Evolutionary conservation across 2,888 invertebrate genomes (phyloP).

Genomic region (Lydus trimaculatus): DNA sequence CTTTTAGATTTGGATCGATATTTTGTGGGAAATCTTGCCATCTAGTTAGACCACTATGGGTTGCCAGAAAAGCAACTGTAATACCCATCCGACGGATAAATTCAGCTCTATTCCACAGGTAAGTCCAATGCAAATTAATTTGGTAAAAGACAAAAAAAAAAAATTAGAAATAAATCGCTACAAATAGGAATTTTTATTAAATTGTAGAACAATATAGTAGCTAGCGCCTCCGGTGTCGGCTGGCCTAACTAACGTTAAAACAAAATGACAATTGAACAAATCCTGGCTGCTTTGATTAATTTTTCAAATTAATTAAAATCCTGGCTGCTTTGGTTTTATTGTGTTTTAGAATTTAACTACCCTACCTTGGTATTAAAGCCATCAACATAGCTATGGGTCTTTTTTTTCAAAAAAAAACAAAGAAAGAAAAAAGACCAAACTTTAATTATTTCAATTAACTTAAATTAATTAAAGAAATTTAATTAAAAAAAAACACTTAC

Average conservation of each 20-base stretch:
- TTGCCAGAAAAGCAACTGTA: conserved; percentile 86
- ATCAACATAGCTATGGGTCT: conserved; percentile 93
- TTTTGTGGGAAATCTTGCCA: conserved; percentile 81
- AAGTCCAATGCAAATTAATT: not conserved
- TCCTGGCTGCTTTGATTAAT: conserved; percentile 12
- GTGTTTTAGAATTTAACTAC: conserved; percentile 53
- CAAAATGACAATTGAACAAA: not conserved
- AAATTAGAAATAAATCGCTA: not conserved
- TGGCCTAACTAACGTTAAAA: not conserved
- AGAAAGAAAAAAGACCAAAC: conserved; percentile 29
- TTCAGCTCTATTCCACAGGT: conserved; percentile 16
- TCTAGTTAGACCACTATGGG: conserved; percentile 87
- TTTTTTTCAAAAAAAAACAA: conserved; percentile 50
- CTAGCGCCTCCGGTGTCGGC: not conserved
- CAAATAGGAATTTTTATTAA: not conserved
- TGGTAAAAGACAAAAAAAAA: not conserved
- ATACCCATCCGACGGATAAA: conserved; percentile 56
- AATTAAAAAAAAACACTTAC: conserved; percentile 64
- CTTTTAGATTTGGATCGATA: conserved; percentile 57
- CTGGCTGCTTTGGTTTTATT: conserved; percentile 15
- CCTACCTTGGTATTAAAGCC: conserved; percentile 93
- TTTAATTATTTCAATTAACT: conserved; percentile 10
- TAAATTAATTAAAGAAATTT: not conserved
- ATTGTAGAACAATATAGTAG: not conserved
- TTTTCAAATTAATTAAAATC: not conserved